phyloP scores from a whole-genome alignment of 2,113 vertebrate genomes.

The Pteronura brasiliensis region DNA sequence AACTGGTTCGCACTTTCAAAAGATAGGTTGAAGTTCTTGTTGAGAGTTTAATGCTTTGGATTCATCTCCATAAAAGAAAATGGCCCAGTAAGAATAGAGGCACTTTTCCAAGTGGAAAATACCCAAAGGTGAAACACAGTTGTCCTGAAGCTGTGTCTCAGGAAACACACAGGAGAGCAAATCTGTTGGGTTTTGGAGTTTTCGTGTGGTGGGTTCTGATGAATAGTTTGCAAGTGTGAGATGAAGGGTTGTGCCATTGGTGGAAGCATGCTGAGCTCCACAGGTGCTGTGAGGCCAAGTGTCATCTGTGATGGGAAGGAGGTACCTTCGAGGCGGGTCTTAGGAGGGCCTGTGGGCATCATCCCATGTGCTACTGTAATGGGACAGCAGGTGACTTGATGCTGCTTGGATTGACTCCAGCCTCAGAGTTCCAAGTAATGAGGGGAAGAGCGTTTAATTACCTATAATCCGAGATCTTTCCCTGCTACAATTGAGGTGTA shows the following conservation, averaged over 20 bases:
- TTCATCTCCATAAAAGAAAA: neutral
- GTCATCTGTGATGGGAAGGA: constrained; percentile 28
- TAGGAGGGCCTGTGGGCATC: neutral
- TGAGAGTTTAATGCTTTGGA: neutral
- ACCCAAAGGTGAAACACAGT: neutral
- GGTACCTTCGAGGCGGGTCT: neutral
- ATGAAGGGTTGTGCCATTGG: constrained; percentile 47
- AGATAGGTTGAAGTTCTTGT: neutral
- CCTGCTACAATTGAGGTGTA: neutral
- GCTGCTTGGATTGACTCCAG: neutral
- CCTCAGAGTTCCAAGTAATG: constrained; percentile 5
- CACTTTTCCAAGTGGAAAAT: neutral
- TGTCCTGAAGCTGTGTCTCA: neutral
- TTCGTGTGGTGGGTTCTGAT: neutral
- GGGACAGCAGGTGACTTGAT: constrained; percentile 18
- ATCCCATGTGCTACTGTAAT: neutral
- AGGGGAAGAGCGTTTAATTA: neutral
- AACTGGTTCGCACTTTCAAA: neutral
- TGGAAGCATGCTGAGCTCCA: neutral
- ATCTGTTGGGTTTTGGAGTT: neutral
- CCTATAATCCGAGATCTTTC: neutral
- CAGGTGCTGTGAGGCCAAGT: constrained; percentile 25
- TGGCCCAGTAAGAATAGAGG: neutral
- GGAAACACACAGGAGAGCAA: neutral
- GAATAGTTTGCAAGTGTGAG: constrained; percentile 21